phyloP scores from a whole-genome alignment of 2,888 invertebrate species.

The Camponotus fellah region DNA sequence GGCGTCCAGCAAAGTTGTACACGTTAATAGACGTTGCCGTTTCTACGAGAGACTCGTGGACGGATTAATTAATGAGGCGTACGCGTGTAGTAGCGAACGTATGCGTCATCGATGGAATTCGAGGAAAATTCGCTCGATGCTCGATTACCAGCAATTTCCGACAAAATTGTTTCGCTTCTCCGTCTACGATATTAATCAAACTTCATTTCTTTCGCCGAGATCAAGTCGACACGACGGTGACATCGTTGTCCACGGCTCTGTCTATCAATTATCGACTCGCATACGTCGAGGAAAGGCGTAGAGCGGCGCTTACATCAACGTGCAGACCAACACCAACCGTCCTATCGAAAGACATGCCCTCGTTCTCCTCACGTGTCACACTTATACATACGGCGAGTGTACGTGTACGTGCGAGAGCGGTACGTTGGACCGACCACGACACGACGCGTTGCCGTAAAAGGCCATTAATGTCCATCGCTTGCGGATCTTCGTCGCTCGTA shows the following conservation, averaged over 20 bases:
- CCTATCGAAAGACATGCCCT: conserved; percentile 44
- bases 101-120: conserved; percentile 10
- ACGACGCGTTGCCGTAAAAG: conserved; percentile 62
- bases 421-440: conserved; percentile 14
- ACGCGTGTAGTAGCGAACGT: not conserved
- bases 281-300: conserved; percentile 21
- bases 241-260: conserved; percentile 27
- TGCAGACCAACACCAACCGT: conserved; percentile 6
- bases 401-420: conserved; percentile 9
- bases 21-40: conserved; percentile 3
- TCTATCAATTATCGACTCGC: conserved; percentile 54
- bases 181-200: conserved; percentile 32
- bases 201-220: conserved; percentile 21
- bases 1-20: conserved; percentile 20
- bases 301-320: conserved; percentile 34
- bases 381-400: not conserved
- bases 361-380: conserved; percentile 20
- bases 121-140: conserved; percentile 21
- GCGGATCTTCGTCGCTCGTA: conserved; percentile 57
- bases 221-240: conserved; percentile 11
- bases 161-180: conserved; percentile 2
- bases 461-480: conserved; percentile 67
- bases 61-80: conserved; percentile 22
- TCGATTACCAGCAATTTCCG: conserved; percentile 16
- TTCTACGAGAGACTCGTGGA: conserved; percentile 11